Evolutionary conservation across 2,888 invertebrate genomes (phyloP).

Genomic region (Drosophila setosimentum): DNA sequence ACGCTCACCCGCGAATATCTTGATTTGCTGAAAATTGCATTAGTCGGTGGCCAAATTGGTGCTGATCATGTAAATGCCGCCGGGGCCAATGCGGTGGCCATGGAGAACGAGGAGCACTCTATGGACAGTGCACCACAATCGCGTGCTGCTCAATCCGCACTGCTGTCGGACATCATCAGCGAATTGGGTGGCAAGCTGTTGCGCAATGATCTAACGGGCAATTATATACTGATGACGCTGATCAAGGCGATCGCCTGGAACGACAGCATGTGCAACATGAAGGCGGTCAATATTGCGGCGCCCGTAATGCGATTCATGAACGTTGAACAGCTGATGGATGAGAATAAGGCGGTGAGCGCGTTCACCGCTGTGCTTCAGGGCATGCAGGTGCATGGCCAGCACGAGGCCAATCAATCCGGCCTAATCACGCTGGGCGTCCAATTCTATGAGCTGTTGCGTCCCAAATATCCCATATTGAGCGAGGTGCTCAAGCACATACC

Average conservation of each 20-base stretch:
- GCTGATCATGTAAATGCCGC: slow-evolving; percentile 67
- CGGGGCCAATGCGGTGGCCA: slow-evolving; percentile 82
- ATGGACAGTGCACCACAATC: slow-evolving; percentile 89
- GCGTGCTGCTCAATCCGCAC: slow-evolving; percentile 85
- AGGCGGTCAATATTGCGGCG: slow-evolving; percentile 91
- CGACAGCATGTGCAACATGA: slow-evolving; percentile 93
- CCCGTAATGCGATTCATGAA: slow-evolving; percentile 90
- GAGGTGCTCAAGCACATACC: slow-evolving; percentile 92
- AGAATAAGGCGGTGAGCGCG: slow-evolving; percentile 90
- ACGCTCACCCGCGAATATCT: slow-evolving; percentile 95
- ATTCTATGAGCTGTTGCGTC: slow-evolving; percentile 93
- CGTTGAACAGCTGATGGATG: slow-evolving; percentile 88
- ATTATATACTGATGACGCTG: slow-evolving; percentile 88
- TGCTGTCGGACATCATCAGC: slow-evolving; percentile 91
- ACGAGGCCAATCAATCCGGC: slow-evolving; percentile 93
- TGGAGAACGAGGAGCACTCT: slow-evolving; percentile 89
- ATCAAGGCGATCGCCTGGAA: slow-evolving; percentile 92
- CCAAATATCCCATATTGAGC: slow-evolving; percentile 89
- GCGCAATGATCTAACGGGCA: slow-evolving; percentile 88
- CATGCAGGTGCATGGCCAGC: slow-evolving; percentile 94
- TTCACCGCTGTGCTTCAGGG: slow-evolving; percentile 92
- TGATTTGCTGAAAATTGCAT: slow-evolving; percentile 91
- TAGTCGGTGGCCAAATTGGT: slow-evolving; percentile 89
- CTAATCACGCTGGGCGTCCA: slow-evolving; percentile 92
- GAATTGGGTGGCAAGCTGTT: slow-evolving; percentile 92